Evolutionary conservation across 2,113 vertebrate species (phyloP).

Genomic region (Datnioides undecimradiatus): DNA sequence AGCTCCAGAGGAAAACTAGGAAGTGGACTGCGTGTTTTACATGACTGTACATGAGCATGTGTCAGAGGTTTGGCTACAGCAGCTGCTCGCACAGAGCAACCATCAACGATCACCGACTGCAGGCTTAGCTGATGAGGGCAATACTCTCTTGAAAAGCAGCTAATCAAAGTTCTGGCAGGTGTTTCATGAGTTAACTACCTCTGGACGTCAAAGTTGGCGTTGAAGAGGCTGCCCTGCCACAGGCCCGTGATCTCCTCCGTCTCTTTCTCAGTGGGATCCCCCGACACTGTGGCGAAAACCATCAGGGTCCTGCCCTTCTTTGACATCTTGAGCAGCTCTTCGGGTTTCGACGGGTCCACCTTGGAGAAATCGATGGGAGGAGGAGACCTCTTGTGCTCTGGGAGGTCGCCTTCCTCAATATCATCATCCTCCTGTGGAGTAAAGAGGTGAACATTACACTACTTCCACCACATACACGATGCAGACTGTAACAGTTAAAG

Average conservation of each 20-base stretch:
- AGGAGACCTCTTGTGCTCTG: slow-evolving; percentile 92
- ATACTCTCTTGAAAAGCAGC: background rate
- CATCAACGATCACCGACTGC: background rate
- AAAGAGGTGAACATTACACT: background rate
- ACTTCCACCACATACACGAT: too few relatives aligned
- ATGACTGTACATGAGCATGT: background rate
- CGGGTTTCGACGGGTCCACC: slow-evolving; percentile 92
- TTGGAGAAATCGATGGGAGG: slow-evolving; percentile 94
- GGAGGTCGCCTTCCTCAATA: slow-evolving; percentile 97
- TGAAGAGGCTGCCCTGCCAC: slow-evolving; percentile 98
- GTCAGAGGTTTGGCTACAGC: background rate
- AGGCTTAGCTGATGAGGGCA: background rate
- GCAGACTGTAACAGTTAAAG: too few relatives aligned
- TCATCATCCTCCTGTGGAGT: slow-evolving; percentile 91
- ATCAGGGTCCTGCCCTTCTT: slow-evolving; percentile 97
- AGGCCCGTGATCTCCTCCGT: slow-evolving; percentile 94
- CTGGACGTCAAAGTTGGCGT: slow-evolving; percentile 96
- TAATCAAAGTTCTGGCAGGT: too few relatives aligned
- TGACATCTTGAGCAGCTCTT: slow-evolving; percentile 93
- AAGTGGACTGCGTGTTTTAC: too few relatives aligned
- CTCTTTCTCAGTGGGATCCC: slow-evolving; percentile 94
- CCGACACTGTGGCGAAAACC: slow-evolving; percentile 95
- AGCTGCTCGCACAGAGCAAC: background rate
- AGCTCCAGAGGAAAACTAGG: background rate
- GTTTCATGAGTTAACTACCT: slow-evolving; percentile 81